A percentile compares a stretch with the other conserved stretches of the same genome.
Evolutionary conservation across 2,888 invertebrate genomes (phyloP).

Genomic region (Agrotis puta): DNA sequence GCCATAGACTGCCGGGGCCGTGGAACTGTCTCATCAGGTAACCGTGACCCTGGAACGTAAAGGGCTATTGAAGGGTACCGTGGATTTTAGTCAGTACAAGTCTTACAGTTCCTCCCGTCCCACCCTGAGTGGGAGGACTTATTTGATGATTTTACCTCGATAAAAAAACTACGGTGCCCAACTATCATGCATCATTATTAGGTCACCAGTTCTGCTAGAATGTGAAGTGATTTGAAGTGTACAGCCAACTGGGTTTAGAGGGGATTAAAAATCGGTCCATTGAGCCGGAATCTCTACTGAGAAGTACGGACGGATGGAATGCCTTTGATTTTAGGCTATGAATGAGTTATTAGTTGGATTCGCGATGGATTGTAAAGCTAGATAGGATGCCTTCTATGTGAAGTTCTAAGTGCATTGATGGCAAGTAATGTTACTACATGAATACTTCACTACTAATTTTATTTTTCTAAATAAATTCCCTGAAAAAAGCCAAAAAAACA

Average conservation of each 20-base stretch:
- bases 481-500: background rate
- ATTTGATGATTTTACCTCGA: no score
- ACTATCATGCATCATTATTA: constrained; percentile 28
- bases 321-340: constrained; percentile 32
- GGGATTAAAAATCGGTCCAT: constrained; percentile 36
- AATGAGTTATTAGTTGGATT: background rate
- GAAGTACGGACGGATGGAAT: constrained; percentile 31
- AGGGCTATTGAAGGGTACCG: no score
- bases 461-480: no score
- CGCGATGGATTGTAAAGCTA: constrained; percentile 4
- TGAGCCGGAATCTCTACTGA: constrained; percentile 35
- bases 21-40: no score
- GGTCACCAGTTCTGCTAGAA: constrained; percentile 23
- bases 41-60: no score
- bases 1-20: no score
- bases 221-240: constrained; percentile 1
- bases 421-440: background rate
- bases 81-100: no score
- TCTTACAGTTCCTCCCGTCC: no score
- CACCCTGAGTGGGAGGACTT: no score
- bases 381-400: background rate
- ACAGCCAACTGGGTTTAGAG: constrained; percentile 12
- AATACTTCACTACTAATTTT: no score
- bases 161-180: constrained; percentile 1
- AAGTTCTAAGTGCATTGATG: background rate